Conservation (phyloP, 2,113 vertebrate genomes). For the Daboia siamensis region DNA sequence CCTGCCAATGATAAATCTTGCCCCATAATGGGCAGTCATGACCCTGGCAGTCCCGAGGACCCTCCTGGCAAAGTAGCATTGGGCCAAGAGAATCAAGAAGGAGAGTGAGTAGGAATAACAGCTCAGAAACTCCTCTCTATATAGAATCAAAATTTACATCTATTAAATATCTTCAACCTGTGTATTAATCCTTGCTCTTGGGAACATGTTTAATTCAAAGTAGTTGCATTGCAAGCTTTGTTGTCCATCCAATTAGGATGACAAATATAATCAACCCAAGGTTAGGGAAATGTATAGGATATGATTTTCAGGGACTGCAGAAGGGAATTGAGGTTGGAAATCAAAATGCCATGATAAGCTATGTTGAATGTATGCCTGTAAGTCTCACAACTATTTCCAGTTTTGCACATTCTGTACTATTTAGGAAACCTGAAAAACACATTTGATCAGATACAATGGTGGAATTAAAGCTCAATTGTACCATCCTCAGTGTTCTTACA, state of each 20-base stretch:
- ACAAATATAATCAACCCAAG: neutral
- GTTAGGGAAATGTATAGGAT: neutral
- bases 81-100: slow-evolving; percentile 38
- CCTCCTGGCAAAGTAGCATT: slow-evolving; percentile 60
- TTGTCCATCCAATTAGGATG: neutral
- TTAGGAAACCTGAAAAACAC: neutral
- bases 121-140: slow-evolving; percentile 40
- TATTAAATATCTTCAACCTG: fast-evolving
- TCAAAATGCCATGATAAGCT: neutral
- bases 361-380: neutral
- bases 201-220: neutral
- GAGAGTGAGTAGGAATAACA: slow-evolving; percentile 37
- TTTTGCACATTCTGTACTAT: neutral
- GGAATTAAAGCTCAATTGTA: neutral
- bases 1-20: slow-evolving; percentile 80
- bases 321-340: neutral
- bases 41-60: slow-evolving; percentile 64
- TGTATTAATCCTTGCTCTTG: fast-evolving
- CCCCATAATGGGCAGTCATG: slow-evolving; percentile 72
- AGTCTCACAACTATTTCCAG: neutral
- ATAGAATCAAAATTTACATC: slow-evolving; percentile 26
- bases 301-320: neutral
- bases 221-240: slow-evolving; percentile 8
- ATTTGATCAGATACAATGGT: neutral
- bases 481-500: neutral